Percentiles rank a stretch among this genome's conserved stretches.
These are phyloP conservation scores for Scrobipalpa costella DNA, from an alignment of 2,888 invertebrate species.

Conservation along the genomic window DNA sequence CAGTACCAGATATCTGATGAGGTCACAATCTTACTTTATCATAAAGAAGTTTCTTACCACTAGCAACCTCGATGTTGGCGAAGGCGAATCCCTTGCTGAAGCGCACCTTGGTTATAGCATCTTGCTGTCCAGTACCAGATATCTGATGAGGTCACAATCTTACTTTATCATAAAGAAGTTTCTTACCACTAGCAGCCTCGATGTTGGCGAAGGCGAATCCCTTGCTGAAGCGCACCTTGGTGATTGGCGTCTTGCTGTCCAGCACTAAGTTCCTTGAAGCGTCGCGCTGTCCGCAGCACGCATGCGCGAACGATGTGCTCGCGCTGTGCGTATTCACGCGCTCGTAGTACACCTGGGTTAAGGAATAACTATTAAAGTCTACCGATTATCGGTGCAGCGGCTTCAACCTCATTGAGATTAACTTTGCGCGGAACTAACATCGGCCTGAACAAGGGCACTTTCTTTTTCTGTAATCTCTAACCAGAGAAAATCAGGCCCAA, in stretches of 20 bases:
- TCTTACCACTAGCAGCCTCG: conserved; percentile 84
- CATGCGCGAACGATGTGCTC: conserved; percentile 88
- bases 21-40: too few relatives aligned
- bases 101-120: conserved; percentile 88
- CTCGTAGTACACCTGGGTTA: conserved; percentile 90
- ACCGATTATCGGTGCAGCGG: too few relatives aligned
- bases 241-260: conserved; percentile 85
- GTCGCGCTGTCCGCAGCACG: conserved; percentile 88
- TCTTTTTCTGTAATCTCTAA: too few relatives aligned
- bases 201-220: conserved; percentile 90
- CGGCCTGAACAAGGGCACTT: too few relatives aligned
- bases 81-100: conserved; percentile 91
- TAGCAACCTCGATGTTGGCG: conserved; percentile 88
- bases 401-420: too few relatives aligned
- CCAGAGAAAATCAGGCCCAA: too few relatives aligned
- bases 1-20: too few relatives aligned
- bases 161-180: not conserved
- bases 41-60: conserved; percentile 54
- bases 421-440: not conserved
- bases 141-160: too few relatives aligned
- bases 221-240: conserved; percentile 89
- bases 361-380: too few relatives aligned
- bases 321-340: conserved; percentile 90
- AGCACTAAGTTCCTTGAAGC: conserved; percentile 86
- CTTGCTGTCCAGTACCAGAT: too few relatives aligned